Evolutionary conservation across 2,113 vertebrate species (phyloP), one percentile per base, ranked within the genome.

Genomic region (Chunga burmeisteri): DNA sequence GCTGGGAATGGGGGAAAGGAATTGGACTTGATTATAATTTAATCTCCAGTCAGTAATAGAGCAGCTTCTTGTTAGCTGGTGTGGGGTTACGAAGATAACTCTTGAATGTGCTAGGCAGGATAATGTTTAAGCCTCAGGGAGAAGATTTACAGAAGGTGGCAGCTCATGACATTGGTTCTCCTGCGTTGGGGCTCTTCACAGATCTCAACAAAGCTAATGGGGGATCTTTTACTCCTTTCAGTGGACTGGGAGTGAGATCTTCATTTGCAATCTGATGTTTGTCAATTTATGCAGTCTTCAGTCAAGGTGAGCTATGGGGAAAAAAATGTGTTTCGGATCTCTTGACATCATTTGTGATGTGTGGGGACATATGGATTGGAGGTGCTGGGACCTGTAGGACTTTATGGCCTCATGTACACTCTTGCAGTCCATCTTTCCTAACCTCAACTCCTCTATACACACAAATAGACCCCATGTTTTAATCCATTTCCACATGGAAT

Each of bases 21-120:
- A 95, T 74, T 58, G 93, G 44, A 90, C 80, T 42, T 53, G 75
- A n/a, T 62, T 50, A 68, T 86, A 90, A 91, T 96, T 95, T 93
- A 55, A 95, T 73, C 67, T 81, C 26, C 52, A 78, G 81, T 23
- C 78, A 59, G 49, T 74, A 82, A 89, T 16, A 25, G 74, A 95
- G 65, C 29, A 55, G 26, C 52, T 6, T 75, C 27, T 63, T 40
- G 63, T 70, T 59, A 72, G 32, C 18, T 9, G 26, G 27, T 19
- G n/a, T 30, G 14, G 66, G n/a, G 61, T 59, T 95, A 50, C 47
- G 62, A 66, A 80, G 67, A 55, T n/a, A 59, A 27, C 23, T 86
- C 56, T 20, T 50, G 44, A 52, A 74, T 1, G 26, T 62, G 74
- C 23, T 3, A 25, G 52, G 53, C 66, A 82, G 73, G 66, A 61